These are phyloP conservation scores for Hippolais icterina DNA, from an alignment of 2,113 vertebrate species.

Conservation along the genomic window DNA sequence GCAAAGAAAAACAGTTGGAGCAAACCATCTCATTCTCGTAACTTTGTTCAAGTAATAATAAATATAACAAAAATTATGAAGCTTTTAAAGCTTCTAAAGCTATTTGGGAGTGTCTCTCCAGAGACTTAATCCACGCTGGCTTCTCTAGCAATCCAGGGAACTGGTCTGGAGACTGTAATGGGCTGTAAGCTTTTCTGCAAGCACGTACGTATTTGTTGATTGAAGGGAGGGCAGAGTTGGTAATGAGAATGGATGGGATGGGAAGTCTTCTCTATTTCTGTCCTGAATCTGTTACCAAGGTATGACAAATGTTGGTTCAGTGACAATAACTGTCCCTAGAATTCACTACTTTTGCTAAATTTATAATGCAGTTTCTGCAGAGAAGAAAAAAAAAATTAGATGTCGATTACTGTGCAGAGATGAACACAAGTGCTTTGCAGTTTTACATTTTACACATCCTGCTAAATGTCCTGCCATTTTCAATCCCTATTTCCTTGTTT, in stretches of 20 bases:
- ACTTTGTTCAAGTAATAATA: background rate
- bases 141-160: background rate
- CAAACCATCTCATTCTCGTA: constrained; percentile 23
- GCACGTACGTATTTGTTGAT: fast-evolving
- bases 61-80: background rate
- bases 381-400: background rate
- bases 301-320: background rate
- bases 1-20: background rate
- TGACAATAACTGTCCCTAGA: background rate
- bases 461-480: background rate
- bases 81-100: background rate
- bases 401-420: background rate
- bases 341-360: background rate
- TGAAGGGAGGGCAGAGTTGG: background rate
- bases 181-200: background rate
- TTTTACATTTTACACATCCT: background rate
- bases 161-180: background rate
- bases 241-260: background rate
- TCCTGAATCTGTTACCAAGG: background rate
- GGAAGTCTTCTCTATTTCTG: background rate
- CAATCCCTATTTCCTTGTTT: background rate
- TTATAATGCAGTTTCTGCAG: background rate
- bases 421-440: background rate
- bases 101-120: background rate
- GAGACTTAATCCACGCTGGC: background rate